Evolutionary conservation across 2,797 vertebrate genomes (phyloP).

Genomic region (Halcyon smyrnensis): DNA sequence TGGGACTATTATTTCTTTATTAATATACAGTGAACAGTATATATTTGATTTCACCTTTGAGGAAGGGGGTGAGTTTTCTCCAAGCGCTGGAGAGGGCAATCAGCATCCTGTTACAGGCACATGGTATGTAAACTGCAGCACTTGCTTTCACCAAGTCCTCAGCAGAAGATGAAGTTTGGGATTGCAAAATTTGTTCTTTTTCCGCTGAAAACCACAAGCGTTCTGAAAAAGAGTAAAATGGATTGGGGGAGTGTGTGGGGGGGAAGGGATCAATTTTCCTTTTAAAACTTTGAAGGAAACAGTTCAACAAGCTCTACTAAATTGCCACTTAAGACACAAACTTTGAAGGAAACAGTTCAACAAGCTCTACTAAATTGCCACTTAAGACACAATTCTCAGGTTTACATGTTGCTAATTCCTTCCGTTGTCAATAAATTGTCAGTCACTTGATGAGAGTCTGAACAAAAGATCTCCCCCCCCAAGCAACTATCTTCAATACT

Average conservation of each 20-base stretch:
- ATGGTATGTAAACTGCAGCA: not conserved
- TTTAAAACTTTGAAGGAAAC: not conserved
- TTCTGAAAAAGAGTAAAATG: not conserved
- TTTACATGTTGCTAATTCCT: not conserved
- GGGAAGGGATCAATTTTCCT: not conserved
- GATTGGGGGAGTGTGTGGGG: not conserved
- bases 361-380: not conserved
- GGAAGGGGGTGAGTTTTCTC: not conserved
- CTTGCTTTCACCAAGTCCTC: not conserved
- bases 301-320: not conserved
- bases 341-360: not conserved
- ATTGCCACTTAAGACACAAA: not conserved
- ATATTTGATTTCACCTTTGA: not conserved
- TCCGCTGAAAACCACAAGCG: not conserved
- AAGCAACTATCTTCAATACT: not conserved
- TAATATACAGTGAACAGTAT: not conserved
- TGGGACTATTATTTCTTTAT: constrained; percentile 43
- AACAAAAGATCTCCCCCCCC: not conserved
- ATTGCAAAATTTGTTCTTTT: not conserved
- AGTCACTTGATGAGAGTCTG: not conserved
- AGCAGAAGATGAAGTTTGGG: not conserved
- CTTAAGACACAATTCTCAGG: not conserved
- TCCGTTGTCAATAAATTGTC: not conserved
- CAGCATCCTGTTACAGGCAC: not conserved
- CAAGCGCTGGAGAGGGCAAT: not conserved